A percentile compares a stretch with the other conserved stretches of the same genome.
phyloP scores from a whole-genome alignment of 2,888 invertebrate species.

The Ctenicera cuprea region DNA sequence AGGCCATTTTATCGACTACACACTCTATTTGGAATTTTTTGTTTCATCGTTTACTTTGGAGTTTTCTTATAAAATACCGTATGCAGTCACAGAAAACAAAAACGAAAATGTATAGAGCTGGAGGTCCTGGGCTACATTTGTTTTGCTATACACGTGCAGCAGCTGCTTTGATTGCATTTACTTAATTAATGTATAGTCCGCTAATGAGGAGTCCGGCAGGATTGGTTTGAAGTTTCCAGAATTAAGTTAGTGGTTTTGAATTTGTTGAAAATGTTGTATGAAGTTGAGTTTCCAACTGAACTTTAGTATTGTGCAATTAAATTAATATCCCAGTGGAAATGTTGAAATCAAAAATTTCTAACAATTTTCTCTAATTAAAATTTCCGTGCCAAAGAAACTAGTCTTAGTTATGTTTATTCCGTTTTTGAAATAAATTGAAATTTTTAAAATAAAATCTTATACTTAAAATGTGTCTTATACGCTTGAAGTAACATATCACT shows the following conservation, averaged over 20 bases:
- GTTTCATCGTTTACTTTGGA: constrained; percentile 6
- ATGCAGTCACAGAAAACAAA: not conserved
- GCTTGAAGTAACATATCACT: too few relatives aligned
- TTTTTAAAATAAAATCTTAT: too few relatives aligned
- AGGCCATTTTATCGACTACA: constrained; percentile 11
- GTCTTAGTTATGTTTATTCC: too few relatives aligned
- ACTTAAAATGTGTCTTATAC: too few relatives aligned
- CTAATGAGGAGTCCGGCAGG: constrained; percentile 16
- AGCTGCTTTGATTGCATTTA: constrained; percentile 26
- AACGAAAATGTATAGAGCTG: not conserved
- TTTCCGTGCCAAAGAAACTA: too few relatives aligned
- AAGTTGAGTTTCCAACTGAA: not conserved
- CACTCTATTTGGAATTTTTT: not conserved
- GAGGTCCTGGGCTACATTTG: not conserved
- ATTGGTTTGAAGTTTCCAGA: constrained; percentile 2
- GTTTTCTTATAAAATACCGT: not conserved
- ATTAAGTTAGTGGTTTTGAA: constrained; percentile 25
- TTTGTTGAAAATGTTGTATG: not conserved
- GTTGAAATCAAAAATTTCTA: not conserved
- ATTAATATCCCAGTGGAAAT: not conserved
- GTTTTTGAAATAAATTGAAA: too few relatives aligned
- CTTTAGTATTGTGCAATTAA: not conserved
- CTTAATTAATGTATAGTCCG: constrained; percentile 26
- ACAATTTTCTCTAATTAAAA: too few relatives aligned
- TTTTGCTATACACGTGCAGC: constrained; percentile 18